These are phyloP conservation scores for Neostethus bicornis DNA, from an alignment of 2,797 vertebrate genomes.

Conservation along the genomic window DNA sequence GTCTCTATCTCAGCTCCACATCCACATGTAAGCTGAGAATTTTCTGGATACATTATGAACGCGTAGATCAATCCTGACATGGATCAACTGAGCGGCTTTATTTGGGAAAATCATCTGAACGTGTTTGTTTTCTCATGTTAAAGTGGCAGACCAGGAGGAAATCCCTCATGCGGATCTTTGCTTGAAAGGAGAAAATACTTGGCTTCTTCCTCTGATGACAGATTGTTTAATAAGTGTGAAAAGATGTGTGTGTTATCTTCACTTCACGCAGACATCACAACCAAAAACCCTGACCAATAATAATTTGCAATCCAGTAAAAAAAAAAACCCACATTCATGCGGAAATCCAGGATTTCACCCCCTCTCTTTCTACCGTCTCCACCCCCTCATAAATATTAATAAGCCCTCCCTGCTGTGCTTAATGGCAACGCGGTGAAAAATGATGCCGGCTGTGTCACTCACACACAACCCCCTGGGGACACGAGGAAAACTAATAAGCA, in stretches of 20 bases:
- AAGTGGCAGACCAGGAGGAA: background rate
- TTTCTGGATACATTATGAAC: too few species aligned
- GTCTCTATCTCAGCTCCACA: too few species aligned
- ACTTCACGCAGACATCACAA: background rate
- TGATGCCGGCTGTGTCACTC: constrained; percentile 65
- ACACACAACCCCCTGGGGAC: constrained; percentile 55
- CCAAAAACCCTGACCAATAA: background rate
- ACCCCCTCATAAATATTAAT: constrained; percentile 81
- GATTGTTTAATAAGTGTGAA: too few species aligned
- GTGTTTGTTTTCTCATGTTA: too few species aligned
- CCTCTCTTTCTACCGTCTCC: constrained; percentile 9
- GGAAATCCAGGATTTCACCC: constrained; percentile 32
- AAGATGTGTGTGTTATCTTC: background rate
- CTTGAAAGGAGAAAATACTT: background rate
- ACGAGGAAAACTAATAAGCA: constrained; percentile 57
- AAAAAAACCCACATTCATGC: constrained; percentile 49
- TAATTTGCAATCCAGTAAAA: constrained; percentile 39
- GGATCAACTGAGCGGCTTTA: too few species aligned
- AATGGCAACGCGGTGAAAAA: constrained; percentile 77
- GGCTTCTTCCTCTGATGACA: background rate
- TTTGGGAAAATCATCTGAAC: background rate
- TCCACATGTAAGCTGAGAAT: too few species aligned
- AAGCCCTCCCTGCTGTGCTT: constrained; percentile 64
- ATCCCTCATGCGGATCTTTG: background rate
- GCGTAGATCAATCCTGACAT: too few species aligned